Conservation (phyloP, 2,797 vertebrate genomes). For the Lates japonicus region DNA sequence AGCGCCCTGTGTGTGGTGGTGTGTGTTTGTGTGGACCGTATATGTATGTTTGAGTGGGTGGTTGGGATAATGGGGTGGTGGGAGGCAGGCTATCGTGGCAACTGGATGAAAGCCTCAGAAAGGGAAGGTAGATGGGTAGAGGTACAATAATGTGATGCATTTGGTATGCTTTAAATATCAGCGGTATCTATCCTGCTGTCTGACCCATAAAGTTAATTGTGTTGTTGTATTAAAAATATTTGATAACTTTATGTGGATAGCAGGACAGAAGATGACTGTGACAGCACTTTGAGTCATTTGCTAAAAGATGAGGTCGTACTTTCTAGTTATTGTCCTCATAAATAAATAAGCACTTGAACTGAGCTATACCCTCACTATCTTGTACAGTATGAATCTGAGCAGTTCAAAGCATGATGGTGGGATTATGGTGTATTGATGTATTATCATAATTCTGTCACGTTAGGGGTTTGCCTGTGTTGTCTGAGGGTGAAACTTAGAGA, state of each 20-base stretch:
- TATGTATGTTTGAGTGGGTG: conserved; percentile 50
- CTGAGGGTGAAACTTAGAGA: background rate
- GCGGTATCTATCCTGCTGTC: background rate
- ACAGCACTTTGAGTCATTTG: background rate
- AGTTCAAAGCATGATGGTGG: background rate
- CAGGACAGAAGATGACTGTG: background rate
- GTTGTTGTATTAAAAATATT: background rate
- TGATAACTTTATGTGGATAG: no score
- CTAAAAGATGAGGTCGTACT: background rate
- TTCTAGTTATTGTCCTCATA: conserved; percentile 4
- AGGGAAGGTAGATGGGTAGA: conserved; percentile 24
- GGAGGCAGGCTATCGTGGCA: conserved; percentile 35
- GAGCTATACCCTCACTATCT: background rate
- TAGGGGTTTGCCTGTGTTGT: background rate
- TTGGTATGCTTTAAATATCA: background rate
- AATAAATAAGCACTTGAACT: conserved; percentile 19
- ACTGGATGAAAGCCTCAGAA: conserved; percentile 37
- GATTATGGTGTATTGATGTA: background rate
- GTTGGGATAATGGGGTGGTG: conserved; percentile 42
- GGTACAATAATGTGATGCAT: background rate
- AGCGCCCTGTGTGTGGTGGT: conserved; percentile 43
- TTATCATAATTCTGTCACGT: background rate
- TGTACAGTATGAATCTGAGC: background rate
- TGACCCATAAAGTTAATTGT: background rate
- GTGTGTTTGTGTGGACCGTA: conserved; percentile 45